Evolutionary conservation across 2,888 invertebrate species (phyloP).

Genomic region (Epsilonema sp.): DNA sequence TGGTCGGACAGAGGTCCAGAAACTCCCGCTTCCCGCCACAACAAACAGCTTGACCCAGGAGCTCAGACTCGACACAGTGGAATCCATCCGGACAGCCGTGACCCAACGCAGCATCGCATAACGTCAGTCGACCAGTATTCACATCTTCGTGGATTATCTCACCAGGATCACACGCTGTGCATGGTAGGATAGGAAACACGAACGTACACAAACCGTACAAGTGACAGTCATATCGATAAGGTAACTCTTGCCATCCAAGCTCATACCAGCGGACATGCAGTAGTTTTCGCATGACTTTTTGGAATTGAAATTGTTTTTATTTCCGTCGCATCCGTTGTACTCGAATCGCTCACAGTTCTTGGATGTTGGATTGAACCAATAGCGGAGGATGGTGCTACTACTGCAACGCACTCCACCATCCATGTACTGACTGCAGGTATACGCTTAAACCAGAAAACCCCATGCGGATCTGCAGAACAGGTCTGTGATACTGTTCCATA

Average conservation of each 20-base stretch:
- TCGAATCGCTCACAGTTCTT: slow-evolving; percentile 15
- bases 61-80: slow-evolving; percentile 21
- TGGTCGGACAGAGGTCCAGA: slow-evolving; percentile 21
- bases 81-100: slow-evolving; percentile 27
- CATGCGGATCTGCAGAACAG: not conserved
- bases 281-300: slow-evolving; percentile 26
- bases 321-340: slow-evolving; percentile 27
- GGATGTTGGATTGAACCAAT: slow-evolving; percentile 3
- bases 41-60: slow-evolving; percentile 26
- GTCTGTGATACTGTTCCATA: not conserved
- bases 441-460: not conserved
- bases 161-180: not conserved
- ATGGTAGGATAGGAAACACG: not conserved
- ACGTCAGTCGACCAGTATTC: not conserved
- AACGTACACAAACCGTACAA: too few relatives aligned
- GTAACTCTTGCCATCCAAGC: too few relatives aligned
- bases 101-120: slow-evolving; percentile 14
- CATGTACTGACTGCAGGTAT: slow-evolving; percentile 1
- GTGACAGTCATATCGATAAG: too few relatives aligned
- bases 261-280: slow-evolving; percentile 21
- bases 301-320: slow-evolving; percentile 26
- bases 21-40: slow-evolving; percentile 15
- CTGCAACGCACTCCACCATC: slow-evolving; percentile 3
- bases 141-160: not conserved
- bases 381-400: not conserved